These are phyloP conservation scores for Falco novaeseelandiae DNA, from an alignment of 2,797 vertebrate species.

Conservation along the genomic window DNA sequence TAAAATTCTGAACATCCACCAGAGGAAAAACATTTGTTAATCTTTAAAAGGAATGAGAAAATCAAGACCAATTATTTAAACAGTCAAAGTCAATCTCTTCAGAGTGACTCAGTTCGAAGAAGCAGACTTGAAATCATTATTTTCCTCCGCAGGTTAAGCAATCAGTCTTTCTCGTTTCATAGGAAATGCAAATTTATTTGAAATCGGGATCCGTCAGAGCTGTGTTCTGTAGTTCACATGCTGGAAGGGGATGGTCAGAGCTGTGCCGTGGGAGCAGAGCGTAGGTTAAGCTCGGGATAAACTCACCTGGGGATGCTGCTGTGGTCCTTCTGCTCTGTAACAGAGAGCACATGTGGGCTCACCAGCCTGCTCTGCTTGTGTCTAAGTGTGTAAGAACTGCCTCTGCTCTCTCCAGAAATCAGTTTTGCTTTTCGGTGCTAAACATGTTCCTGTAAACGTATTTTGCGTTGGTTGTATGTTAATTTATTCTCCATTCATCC, in stretches of 20 bases:
- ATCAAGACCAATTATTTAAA: background rate
- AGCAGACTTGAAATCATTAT: background rate
- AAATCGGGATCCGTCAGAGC: background rate
- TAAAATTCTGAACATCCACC: background rate
- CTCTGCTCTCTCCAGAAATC: background rate
- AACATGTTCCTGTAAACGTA: no score
- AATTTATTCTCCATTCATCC: background rate
- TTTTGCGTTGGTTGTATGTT: background rate
- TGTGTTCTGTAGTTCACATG: no score
- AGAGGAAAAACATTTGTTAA: background rate
- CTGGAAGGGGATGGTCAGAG: background rate
- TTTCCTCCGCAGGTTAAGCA: background rate
- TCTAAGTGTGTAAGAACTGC: background rate
- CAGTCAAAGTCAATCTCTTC: background rate
- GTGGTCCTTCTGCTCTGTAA: background rate
- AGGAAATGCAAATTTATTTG: background rate
- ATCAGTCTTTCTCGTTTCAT: background rate
- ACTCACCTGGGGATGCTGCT: background rate
- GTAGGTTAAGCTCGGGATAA: background rate
- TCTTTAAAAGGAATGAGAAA: background rate
- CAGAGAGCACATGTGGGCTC: accelerated
- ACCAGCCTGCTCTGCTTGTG: background rate
- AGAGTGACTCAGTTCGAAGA: background rate
- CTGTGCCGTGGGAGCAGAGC: background rate
- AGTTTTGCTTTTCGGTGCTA: background rate